These are phyloP conservation scores for Caerostris darwini DNA, from an alignment of 1,140 invertebrate genomes.

Conservation along the genomic window DNA sequence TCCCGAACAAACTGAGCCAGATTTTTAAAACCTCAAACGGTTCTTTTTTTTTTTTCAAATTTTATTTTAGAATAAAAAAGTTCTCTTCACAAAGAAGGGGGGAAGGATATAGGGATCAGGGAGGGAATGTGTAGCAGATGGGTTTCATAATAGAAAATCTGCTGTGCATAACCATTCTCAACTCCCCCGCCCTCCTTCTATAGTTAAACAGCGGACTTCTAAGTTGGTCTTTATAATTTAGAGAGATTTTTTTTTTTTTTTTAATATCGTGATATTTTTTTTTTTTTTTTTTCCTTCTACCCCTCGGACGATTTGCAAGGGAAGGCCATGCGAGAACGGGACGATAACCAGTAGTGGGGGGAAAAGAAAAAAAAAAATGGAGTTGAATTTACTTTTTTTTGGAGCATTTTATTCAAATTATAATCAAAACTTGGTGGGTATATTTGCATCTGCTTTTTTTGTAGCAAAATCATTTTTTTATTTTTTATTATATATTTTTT, in stretches of 20 bases:
- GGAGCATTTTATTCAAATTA: background rate
- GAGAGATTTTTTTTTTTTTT: background rate
- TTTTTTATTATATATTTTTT: background rate
- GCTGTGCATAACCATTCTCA: background rate
- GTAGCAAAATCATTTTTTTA: background rate
- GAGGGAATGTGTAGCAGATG: background rate
- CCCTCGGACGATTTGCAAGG: background rate
- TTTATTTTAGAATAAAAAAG: background rate
- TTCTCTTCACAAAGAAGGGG: background rate
- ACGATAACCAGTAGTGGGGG: background rate
- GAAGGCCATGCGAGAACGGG: conserved; percentile 3
- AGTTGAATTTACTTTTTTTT: background rate
- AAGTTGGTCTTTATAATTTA: background rate
- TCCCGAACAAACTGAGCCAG: background rate
- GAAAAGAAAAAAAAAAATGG: background rate
- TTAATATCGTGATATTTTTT: background rate
- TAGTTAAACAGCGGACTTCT: conserved; percentile 5
- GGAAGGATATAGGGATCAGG: background rate
- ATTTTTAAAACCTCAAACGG: conserved; percentile 5
- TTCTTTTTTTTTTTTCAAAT: background rate
- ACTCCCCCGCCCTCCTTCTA: background rate
- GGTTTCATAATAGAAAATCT: conserved; percentile 28
- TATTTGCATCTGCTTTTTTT: conserved; percentile 12
- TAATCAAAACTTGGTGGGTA: background rate
- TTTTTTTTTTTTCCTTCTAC: background rate